A percentile compares a stretch with the other conserved stretches of the same genome.
These are phyloP conservation scores for Podiceps cristatus DNA, from an alignment of 2,113 vertebrate species.

Conservation along the genomic window DNA sequence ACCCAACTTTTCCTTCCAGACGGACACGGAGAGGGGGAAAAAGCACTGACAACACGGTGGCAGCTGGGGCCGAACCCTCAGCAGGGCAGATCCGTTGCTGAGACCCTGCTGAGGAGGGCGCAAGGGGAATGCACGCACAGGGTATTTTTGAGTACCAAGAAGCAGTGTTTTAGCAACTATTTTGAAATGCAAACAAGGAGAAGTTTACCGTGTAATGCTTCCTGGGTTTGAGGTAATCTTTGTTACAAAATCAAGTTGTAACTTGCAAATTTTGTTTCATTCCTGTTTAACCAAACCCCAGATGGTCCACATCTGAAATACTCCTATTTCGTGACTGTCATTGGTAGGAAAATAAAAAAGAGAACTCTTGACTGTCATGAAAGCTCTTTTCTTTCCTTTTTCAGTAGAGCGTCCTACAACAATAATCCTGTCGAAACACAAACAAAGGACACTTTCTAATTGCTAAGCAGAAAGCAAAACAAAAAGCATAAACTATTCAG, in stretches of 20 bases:
- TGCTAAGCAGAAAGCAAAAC: background rate
- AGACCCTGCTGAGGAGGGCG: background rate
- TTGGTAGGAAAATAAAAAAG: background rate
- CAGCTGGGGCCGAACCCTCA: background rate
- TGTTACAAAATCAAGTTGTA: constrained; percentile 6
- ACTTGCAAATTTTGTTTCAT: background rate
- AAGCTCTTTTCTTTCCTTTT: constrained; percentile 40
- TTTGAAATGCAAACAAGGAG: background rate
- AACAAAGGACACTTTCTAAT: constrained; percentile 3
- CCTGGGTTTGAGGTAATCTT: constrained; percentile 35
- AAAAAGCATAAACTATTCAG: background rate
- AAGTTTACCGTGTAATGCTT: background rate
- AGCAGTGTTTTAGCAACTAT: background rate
- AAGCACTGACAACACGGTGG: background rate
- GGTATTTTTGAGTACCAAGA: background rate
- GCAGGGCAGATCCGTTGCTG: background rate
- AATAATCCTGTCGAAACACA: background rate
- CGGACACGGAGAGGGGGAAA: accelerated
- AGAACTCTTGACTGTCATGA: background rate
- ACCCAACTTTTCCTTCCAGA: background rate
- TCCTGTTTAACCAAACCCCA: background rate
- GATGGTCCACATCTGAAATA: background rate
- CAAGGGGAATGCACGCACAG: accelerated
- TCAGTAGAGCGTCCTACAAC: background rate
- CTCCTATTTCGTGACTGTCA: background rate